Conservation (phyloP, 1,140 invertebrate genomes). For the Xylocopa sonorina region DNA sequence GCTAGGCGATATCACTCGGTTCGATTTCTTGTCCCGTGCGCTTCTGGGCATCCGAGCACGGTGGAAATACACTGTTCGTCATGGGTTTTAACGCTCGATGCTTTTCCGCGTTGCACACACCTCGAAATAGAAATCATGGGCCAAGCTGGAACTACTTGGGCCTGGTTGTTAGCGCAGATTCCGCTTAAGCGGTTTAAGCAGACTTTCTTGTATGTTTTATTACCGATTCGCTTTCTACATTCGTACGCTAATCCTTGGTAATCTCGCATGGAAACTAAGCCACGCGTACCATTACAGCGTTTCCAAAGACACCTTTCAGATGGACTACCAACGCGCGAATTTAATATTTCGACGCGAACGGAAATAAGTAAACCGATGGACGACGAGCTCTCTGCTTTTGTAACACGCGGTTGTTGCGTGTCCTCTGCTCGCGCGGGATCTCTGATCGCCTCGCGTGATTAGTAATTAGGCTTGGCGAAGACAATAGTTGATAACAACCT, state of each 20-base stretch:
- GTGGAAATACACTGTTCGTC: conserved; percentile 5
- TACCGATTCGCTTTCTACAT: background rate
- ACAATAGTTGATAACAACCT: conserved; percentile 33
- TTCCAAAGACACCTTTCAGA: too few species aligned
- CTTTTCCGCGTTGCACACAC: conserved; percentile 39
- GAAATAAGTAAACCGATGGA: too few species aligned
- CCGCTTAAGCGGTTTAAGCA: background rate
- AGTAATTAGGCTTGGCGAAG: conserved; percentile 42
- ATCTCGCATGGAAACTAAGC: too few species aligned
- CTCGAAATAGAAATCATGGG: conserved; percentile 15
- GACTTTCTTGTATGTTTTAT: background rate
- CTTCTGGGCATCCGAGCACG: background rate
- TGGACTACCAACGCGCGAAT: too few species aligned
- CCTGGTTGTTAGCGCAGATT: conserved; percentile 6
- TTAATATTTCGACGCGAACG: too few species aligned
- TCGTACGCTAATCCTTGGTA: background rate
- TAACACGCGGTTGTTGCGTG: too few species aligned
- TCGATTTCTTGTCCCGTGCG: background rate
- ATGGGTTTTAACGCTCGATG: conserved; percentile 41
- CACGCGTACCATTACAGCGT: too few species aligned
- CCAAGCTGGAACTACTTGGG: background rate
- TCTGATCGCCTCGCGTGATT: conserved; percentile 14
- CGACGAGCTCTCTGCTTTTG: background rate
- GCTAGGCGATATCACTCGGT: background rate
- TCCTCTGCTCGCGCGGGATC: background rate